Base-by-base conservation (phyloP, 2,888 invertebrate genomes). In the Arrhopalites spinosus region DNA sequence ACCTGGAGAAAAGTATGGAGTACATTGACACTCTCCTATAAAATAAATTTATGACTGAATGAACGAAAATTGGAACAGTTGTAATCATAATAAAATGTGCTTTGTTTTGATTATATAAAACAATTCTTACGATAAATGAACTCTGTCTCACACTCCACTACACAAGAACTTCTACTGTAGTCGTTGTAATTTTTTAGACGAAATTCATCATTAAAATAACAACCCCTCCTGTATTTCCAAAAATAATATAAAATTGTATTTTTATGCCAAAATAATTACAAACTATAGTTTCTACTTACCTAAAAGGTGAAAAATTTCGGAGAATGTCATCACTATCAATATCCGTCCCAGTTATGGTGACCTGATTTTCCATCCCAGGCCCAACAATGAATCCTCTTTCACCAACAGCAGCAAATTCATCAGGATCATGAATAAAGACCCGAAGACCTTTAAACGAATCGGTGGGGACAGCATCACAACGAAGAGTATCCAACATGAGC, bases 1-100 rank as follows among this genome's bases (percentile, higher is more conserved):
- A 79, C 82, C 83, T n/a, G 83, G 81, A 53, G 78, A 76, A 66
- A 80, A 83, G 68, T 82, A 83, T 0, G 83, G 83, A 29, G 80
- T 78, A 59, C 83, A 83, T 25, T 79, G 69, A 61, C 83, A 83
- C 59, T 78, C 68, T 17, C n/a, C n/a, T n/a, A n/a, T n/a, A n/a
- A n/a, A n/a, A n/a, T n/a, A n/a, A n/a, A n/a, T n/a, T n/a, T n/a
- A n/a, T n/a, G n/a, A n/a, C n/a, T n/a, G n/a, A n/a, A n/a, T n/a
- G n/a, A n/a, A n/a, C n/a, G n/a, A n/a, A n/a, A n/a, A n/a, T n/a
- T n/a, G n/a, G n/a, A n/a, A n/a, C n/a, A n/a, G n/a, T n/a, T n/a
- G n/a, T n/a, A n/a, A n/a, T n/a, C n/a, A n/a, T n/a, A n/a, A n/a
- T n/a, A n/a, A n/a, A n/a, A n/a, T n/a, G n/a, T n/a, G n/a, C n/a